Evolutionary conservation across 2,888 invertebrate species (phyloP), one percentile per base, ranked within the genome.

Genomic region (Muschampia plurimacula): DNA sequence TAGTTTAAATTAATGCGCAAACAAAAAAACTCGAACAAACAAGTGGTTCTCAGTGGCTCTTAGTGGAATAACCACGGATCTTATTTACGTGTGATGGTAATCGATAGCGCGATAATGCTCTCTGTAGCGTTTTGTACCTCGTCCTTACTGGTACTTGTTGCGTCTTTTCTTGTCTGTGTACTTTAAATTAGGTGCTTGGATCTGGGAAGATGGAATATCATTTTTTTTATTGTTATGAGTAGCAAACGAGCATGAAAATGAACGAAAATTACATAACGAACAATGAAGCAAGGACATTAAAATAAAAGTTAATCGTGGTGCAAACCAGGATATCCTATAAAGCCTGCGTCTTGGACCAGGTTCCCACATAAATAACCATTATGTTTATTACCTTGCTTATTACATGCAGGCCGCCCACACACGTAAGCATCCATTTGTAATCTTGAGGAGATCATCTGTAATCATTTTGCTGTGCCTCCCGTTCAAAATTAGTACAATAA

Each of bases 81-180:
- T 52, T 15, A 52, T 52, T 52, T 52, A 52, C 6, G 15, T 15
- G n/a, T 10, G 52, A n/a, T 10, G 15, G n/a, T 52, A 52, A 52
- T 15, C 52, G 52, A 52, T 52, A 52, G 52, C 52, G 52, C 52
- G 52, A 52, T 52, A 52, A 52, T n/a, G 52, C 15, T 52, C 15
- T 15, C 7, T 15, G 52, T 52, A 52, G 52, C n/a, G 6, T 15
- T 52, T 52, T 52, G 52, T 52, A 52, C 15, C n/a, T 52, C 52
- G 46, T 46, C 46, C 15, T 52, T 52, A 52, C 52, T 52, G n/a
- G n/a, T 46, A 12, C 46, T 13, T 46, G 46, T 46, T 13, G 46
- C 12, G 12, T 13, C 46, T 13, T 13, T 46, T 46, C 9, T 44
- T 44, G 41, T 44, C 1, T 44, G 1, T 7, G 41, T 9, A 8